Conservation (phyloP, 2,113 vertebrate species). For the Micronycteris hirsuta region DNA sequence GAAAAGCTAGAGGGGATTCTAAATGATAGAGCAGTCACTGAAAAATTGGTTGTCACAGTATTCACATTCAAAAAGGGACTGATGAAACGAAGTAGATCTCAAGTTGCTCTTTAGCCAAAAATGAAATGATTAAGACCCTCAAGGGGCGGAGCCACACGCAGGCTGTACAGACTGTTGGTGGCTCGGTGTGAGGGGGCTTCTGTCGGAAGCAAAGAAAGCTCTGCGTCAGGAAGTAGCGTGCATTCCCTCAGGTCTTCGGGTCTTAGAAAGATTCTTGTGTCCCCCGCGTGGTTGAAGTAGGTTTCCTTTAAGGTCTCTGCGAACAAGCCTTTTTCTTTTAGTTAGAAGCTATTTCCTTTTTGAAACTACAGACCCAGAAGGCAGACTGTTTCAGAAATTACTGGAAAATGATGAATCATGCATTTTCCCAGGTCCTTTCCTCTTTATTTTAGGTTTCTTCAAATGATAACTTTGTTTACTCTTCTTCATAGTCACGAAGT, state of each 20-base stretch:
- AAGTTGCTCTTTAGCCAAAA: not conserved
- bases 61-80: not conserved
- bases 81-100: not conserved
- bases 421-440: not conserved
- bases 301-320: not conserved
- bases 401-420: not conserved
- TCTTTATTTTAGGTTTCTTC: not conserved
- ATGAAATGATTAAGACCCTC: not conserved
- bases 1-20: conserved; percentile 10
- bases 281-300: not conserved
- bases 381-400: not conserved
- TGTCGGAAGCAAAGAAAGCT: not conserved
- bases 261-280: not conserved
- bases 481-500: not conserved
- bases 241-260: not conserved
- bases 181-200: not conserved
- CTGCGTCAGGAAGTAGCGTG: not conserved
- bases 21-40: not conserved
- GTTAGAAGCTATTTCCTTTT: conserved; percentile 7
- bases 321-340: not conserved
- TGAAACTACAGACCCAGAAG: conserved; percentile 12
- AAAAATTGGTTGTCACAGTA: not conserved
- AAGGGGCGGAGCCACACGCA: not conserved
- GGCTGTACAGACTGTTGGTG: not conserved
- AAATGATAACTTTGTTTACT: not conserved